A percentile compares a stretch with the other conserved stretches of the same genome.
Conservation (phyloP, 2,113 vertebrate genomes). For the Antennarius striatus region DNA sequence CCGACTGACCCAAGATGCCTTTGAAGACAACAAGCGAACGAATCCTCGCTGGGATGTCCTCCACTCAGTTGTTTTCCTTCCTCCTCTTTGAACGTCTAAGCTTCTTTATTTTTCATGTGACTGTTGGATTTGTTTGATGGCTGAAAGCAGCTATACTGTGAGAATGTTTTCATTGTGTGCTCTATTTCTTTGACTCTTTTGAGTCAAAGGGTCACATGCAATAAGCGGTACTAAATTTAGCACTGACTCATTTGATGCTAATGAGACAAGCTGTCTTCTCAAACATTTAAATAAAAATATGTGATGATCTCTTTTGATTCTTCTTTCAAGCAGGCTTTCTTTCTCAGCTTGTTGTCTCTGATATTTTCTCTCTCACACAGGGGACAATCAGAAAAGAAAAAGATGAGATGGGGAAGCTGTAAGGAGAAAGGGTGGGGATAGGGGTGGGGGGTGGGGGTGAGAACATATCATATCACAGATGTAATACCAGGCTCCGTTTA, state of each 20-base stretch:
- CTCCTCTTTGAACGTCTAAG: constrained; percentile 30
- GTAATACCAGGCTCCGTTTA: constrained; percentile 27
- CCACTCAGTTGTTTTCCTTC: constrained; percentile 48
- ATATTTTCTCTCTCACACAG: constrained; percentile 5
- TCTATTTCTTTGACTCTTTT: constrained; percentile 10
- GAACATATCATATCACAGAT: constrained; percentile 23
- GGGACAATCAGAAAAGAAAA: constrained; percentile 10
- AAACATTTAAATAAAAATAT: not conserved
- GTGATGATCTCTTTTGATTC: not conserved
- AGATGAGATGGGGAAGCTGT: not conserved
- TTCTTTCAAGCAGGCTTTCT: constrained; percentile 3
- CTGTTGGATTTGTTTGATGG: constrained; percentile 46
- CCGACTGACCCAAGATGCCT: too few relatives aligned
- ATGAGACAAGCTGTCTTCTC: constrained; percentile 3
- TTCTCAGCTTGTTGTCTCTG: constrained; percentile 18
- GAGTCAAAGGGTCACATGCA: not conserved
- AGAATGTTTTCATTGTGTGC: constrained; percentile 25
- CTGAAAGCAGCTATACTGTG: constrained; percentile 16
- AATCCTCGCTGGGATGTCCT: not conserved
- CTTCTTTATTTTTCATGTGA: constrained; percentile 19
- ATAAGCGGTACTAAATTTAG: constrained; percentile 2
- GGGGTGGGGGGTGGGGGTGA: not conserved
- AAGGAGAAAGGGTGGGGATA: not conserved
- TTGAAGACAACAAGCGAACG: too few relatives aligned
- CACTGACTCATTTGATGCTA: constrained; percentile 8